A percentile compares a stretch with the other conserved stretches of the same genome.
Evolutionary conservation across 2,888 invertebrate species (phyloP).

Genomic region (Caenorhabditis macrosperma): DNA sequence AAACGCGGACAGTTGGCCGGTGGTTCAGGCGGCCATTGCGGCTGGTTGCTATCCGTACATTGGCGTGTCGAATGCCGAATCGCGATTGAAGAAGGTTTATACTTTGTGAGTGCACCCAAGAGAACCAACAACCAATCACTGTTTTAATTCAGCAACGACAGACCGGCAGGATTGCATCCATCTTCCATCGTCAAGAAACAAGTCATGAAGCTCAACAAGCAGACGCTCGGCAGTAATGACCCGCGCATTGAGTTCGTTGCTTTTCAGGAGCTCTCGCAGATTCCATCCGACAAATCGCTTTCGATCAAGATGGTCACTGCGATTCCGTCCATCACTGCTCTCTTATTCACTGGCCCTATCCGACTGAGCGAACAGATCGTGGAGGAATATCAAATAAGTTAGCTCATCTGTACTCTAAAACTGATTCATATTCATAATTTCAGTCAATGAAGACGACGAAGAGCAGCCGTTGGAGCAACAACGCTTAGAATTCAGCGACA

Average conservation of each 20-base stretch:
- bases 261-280: constrained; percentile 75
- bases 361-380: constrained; percentile 59
- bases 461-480: neutral
- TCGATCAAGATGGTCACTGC: constrained; percentile 85
- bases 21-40: constrained; percentile 91
- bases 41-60: constrained; percentile 93
- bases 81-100: constrained; percentile 72
- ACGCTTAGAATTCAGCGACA: neutral
- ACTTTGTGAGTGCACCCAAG: constrained; percentile 68
- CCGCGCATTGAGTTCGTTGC: constrained; percentile 73
- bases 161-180: constrained; percentile 70
- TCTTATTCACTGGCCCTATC: constrained; percentile 87
- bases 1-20: constrained; percentile 88
- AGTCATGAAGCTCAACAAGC: constrained; percentile 2
- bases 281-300: constrained; percentile 26
- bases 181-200: constrained; percentile 74
- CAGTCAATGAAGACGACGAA: constrained; percentile 28
- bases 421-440: neutral
- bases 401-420: neutral
- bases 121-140: neutral
- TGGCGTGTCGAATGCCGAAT: constrained; percentile 84
- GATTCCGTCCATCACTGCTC: constrained; percentile 88
- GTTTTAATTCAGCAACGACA: constrained; percentile 59
- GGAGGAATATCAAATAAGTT: constrained; percentile 68
- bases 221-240: constrained; percentile 28